Percentiles rank a stretch among this genome's conserved stretches.
Conservation (phyloP, 2,888 invertebrate genomes). For the Limnephilus auricula region DNA sequence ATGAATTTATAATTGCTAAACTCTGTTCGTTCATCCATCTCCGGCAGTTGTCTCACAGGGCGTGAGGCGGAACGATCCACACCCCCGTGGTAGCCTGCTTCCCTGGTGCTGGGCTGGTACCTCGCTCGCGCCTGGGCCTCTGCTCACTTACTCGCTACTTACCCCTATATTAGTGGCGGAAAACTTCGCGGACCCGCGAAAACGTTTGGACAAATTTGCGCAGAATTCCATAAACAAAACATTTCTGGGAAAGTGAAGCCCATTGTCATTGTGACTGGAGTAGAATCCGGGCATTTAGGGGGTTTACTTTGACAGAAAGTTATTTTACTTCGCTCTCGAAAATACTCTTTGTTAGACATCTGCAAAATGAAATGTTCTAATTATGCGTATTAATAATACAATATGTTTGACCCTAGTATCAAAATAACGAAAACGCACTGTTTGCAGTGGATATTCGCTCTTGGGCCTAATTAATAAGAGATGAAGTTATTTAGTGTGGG, state of each 20-base stretch:
- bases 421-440: background rate
- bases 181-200: conserved; percentile 39
- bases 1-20: conserved; percentile 68
- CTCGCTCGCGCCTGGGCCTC: background rate
- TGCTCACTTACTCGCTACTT: background rate
- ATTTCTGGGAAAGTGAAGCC: conserved; percentile 15
- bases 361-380: background rate
- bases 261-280: background rate
- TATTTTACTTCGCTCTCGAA: background rate
- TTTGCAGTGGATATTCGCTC: background rate
- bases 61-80: conserved; percentile 52
- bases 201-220: conserved; percentile 12
- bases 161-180: conserved; percentile 32
- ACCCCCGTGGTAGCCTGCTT: conserved; percentile 22
- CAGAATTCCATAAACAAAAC: conserved; percentile 7
- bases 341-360: background rate
- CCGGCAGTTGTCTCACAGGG: conserved; percentile 61
- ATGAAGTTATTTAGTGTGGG: conserved; percentile 18
- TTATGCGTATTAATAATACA: background rate
- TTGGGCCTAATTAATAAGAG: background rate
- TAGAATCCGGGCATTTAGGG: background rate
- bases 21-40: conserved; percentile 67
- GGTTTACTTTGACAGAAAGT: background rate
- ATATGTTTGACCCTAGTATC: background rate
- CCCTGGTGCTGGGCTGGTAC: background rate